A percentile compares a stretch with the other conserved stretches of the same genome.
phyloP scores from a whole-genome alignment of 2,113 vertebrate species.

The Callorhinus ursinus region DNA sequence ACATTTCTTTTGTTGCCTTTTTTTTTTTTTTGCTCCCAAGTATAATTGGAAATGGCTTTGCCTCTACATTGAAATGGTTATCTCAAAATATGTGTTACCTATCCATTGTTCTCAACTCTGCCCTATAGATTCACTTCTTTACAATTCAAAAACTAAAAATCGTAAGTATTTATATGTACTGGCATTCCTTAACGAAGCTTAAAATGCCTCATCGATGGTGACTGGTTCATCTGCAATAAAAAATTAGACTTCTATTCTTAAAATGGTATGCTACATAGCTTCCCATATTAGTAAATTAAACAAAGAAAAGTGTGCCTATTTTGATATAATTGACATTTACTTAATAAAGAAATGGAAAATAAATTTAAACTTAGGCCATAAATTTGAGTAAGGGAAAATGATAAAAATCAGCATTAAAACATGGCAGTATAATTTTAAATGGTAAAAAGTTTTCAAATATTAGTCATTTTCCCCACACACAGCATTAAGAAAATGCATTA shows the following conservation, averaged over 20 bases:
- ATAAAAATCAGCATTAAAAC: conserved; percentile 72
- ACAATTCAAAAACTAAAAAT: conserved; percentile 81
- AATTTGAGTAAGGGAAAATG: conserved; percentile 70
- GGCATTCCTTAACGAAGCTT: conserved; percentile 71
- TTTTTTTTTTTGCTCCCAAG: conserved; percentile 74
- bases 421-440: conserved; percentile 51
- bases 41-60: conserved; percentile 76
- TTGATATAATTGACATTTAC: conserved; percentile 80
- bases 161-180: conserved; percentile 78
- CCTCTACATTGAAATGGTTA: conserved; percentile 75
- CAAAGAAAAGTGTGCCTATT: conserved; percentile 78
- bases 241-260: conserved; percentile 71
- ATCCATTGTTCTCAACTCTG: conserved; percentile 53
- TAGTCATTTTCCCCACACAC: not conserved
- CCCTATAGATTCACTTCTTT: conserved; percentile 76
- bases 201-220: conserved; percentile 70
- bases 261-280: conserved; percentile 59
- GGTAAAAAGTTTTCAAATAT: conserved; percentile 53
- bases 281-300: conserved; percentile 78
- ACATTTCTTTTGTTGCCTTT: conserved; percentile 56
- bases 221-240: conserved; percentile 80
- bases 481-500: conserved; percentile 57
- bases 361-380: conserved; percentile 81
- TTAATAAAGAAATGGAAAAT: conserved; percentile 74
- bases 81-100: conserved; percentile 70